Evolutionary conservation across 64 coral and sea anemone genomes (phyloP).

Genomic region (Pachyseris speciosa): DNA sequence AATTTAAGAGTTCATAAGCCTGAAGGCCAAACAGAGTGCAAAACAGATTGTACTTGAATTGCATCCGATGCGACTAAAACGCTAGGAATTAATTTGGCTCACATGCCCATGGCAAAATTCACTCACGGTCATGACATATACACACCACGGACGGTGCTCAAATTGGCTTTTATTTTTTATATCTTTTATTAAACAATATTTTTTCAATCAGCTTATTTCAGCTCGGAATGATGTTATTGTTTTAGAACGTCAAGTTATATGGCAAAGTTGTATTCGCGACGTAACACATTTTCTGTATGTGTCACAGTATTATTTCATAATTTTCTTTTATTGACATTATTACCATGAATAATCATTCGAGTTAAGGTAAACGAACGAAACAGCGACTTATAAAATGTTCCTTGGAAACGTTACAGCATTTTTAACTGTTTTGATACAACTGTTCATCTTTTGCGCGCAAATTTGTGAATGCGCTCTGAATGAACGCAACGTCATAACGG

Average conservation of each 20-base stretch:
- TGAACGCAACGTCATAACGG: slow-evolving; percentile 26
- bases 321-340: background rate
- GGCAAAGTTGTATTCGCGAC: background rate
- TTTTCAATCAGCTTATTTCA: too few relatives aligned
- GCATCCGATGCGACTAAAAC: too few relatives aligned
- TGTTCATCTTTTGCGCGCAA: background rate
- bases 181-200: too few relatives aligned
- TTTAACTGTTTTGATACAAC: background rate
- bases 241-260: background rate
- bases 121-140: too few relatives aligned
- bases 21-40: too few relatives aligned
- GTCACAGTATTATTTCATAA: background rate
- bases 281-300: background rate
- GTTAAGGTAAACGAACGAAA: background rate
- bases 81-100: too few relatives aligned
- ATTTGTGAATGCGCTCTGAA: background rate
- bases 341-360: background rate
- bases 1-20: too few relatives aligned
- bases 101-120: too few relatives aligned
- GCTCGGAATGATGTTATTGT: too few relatives aligned
- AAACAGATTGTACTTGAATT: too few relatives aligned
- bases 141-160: too few relatives aligned
- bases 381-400: background rate
- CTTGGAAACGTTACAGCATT: background rate
- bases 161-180: too few relatives aligned